These are phyloP conservation scores for Mercenaria mercenaria DNA, from an alignment of 1,140 invertebrate genomes.

Conservation along the genomic window DNA sequence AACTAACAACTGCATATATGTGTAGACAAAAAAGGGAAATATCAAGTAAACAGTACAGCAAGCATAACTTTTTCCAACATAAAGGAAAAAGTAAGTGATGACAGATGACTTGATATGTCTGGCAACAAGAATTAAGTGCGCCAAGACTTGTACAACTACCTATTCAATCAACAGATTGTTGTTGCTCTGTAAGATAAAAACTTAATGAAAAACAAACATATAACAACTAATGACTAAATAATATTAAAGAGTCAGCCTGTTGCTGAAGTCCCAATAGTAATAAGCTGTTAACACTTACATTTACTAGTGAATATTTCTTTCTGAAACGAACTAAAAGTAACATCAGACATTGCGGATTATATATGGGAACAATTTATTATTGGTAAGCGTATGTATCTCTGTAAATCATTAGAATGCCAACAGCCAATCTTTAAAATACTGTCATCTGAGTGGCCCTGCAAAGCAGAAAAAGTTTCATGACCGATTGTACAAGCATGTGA, in stretches of 20 bases:
- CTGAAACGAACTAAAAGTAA: not conserved
- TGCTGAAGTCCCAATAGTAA: not conserved
- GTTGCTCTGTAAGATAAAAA: not conserved
- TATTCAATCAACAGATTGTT: not conserved
- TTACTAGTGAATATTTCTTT: not conserved
- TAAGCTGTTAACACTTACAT: not conserved
- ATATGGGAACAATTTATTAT: not conserved
- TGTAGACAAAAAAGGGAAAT: too few species aligned
- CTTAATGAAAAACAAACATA: not conserved
- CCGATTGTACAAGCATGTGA: not conserved
- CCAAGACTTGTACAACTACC: not conserved
- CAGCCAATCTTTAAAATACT: not conserved
- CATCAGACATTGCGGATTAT: not conserved
- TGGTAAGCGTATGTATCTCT: not conserved
- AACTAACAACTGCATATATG: too few species aligned
- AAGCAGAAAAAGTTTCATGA: not conserved
- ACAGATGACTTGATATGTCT: not conserved
- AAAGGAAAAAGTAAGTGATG: too few species aligned
- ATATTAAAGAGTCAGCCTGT: not conserved
- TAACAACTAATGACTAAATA: too few species aligned
- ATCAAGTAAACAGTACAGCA: too few species aligned
- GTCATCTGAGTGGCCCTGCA: not conserved
- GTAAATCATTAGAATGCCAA: not conserved
- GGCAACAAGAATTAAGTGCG: not conserved
- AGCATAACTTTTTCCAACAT: too few species aligned